Evolutionary conservation across 2,113 vertebrate genomes (phyloP), one percentile per base, ranked within the genome.

Genomic region (Cinclus cinclus): DNA sequence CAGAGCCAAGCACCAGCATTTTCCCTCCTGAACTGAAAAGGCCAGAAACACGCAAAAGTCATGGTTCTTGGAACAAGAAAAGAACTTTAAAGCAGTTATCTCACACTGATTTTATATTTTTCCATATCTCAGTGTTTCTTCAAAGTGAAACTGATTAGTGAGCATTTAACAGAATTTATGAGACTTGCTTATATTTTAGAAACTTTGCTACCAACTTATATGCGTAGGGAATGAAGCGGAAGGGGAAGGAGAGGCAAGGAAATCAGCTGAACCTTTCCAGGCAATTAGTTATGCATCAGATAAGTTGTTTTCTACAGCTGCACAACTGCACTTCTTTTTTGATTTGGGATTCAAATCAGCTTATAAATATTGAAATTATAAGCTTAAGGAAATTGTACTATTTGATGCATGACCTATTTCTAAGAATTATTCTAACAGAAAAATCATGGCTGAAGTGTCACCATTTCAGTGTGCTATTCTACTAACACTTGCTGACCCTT

Each of bases 291-390:
- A 96, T 90, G 89, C 90, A 77, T 91, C 96, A 94, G 90, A 95
- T 96, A 96, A 96, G 77, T 91, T 96, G 94, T 96, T 97, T 97
- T 90, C 91, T 94, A 80, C 92, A 97, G 87, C 85, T 95, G 93
- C 89, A 77, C 37, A 85, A 94, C 88, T 27, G 8, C 90, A 93
- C 30, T 60, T 92, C 55, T 87, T 90, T 91, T 88, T 94, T 95
- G 14, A 96, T 97, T 97, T 94, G 92, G 71, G 83, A 97, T 97
- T 97, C 90, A 98, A 98, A 97, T 97, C 77, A 87, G 83, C 83
- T 97, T 79, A 97, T 97, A 96, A 97, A 97, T 97, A 97, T 97
- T 98, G 95, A 97, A 96, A 97, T 88, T 42, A 82, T 89, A 92
- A 76, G 84, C 89, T 97, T 92, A 96, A 96, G 76, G 64, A 97